Base-by-base conservation (phyloP, 2,888 invertebrate genomes). In the Aleiodes leptofemur region DNA sequence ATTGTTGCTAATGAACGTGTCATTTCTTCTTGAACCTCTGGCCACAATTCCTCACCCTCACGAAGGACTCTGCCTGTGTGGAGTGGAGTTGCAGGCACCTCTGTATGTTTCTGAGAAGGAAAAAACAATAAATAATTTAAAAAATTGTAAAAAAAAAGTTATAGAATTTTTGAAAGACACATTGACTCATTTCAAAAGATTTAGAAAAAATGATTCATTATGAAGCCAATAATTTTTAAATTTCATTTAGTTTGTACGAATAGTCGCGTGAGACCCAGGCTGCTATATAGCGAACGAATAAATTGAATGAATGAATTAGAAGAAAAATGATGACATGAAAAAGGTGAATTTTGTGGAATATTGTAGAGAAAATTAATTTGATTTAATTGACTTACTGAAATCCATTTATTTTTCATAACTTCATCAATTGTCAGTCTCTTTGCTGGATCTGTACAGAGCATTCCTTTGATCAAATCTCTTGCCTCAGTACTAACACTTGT, bases 11-110 rank as follows among this genome's bases (percentile, higher is more conserved):
- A 91, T 0, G 98, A 98, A 80, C 98, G 94, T 1, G 97, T 98
- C 98, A 99, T 98, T 91, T 99, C 99, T 90, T 99, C 99, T 91
- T 98, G 98, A 5, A 99, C 97, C 86, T 99, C 98, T 0, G 96
- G 96, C 99, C 99, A 99, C 73, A 95, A 94, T 82, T 97, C 97
- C 81, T 95, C 96, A 69, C 96, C 96, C 90, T 99, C 98, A 43
- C 95, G 94, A 29, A 99, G 91, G 84, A 98, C 94, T 72, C 95
- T 92, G 76, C 96, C 94, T 0, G 99, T 98, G 90, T 96, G 96
- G 11, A 99, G 91, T 0, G 98, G 98, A 0, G 99, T 99, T 86
- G 96, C 96, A 0, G 99, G 99, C 6, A 99, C 98, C 80, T 94
- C 94, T 0, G 95, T 95, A 90, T 94, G 95, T 89, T 94, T 90